Percentiles rank a stretch among this genome's conserved stretches.
These are phyloP conservation scores for Porites australiensis DNA, from an alignment of 64 coral and sea anemone species.

Conservation along the genomic window DNA sequence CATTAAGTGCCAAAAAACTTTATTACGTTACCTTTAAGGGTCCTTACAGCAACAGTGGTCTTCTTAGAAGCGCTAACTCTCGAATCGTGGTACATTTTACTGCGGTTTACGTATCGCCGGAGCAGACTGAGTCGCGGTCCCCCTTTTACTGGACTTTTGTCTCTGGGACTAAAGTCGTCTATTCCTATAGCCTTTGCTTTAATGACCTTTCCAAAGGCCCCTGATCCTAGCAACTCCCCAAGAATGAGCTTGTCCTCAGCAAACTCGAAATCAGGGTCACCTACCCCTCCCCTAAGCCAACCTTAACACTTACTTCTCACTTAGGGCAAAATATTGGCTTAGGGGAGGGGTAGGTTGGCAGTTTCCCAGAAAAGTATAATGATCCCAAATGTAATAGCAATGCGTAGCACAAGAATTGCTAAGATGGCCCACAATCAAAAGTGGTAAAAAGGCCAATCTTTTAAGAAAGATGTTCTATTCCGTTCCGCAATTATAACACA, in stretches of 20 bases:
- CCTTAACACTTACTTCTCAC: no score
- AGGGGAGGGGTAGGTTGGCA: no score
- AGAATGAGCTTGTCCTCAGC: constrained; percentile 70
- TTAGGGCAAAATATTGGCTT: no score
- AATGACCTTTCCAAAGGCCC: constrained; percentile 64
- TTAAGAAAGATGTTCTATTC: no score
- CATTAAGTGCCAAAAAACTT: no score
- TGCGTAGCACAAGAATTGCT: no score
- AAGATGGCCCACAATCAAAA: no score
- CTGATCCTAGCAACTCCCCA: constrained; percentile 46
- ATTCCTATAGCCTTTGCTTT: constrained; percentile 76
- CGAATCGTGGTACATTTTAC: constrained; percentile 24
- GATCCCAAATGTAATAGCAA: no score
- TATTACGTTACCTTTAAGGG: constrained; percentile 56
- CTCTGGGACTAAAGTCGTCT: constrained; percentile 32
- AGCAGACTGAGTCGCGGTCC: not conserved
- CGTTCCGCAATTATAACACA: no score
- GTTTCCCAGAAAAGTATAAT: no score
- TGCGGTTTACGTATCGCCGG: not conserved
- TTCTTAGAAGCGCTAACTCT: constrained; percentile 49
- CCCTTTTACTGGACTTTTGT: constrained; percentile 13
- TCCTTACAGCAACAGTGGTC: constrained; percentile 85
- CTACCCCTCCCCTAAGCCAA: no score
- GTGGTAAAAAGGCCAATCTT: no score
- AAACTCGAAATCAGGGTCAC: constrained; percentile 66